Evolutionary conservation across 2,113 vertebrate genomes (phyloP), one percentile per base, ranked within the genome.

Genomic region (Pavo muticus): DNA sequence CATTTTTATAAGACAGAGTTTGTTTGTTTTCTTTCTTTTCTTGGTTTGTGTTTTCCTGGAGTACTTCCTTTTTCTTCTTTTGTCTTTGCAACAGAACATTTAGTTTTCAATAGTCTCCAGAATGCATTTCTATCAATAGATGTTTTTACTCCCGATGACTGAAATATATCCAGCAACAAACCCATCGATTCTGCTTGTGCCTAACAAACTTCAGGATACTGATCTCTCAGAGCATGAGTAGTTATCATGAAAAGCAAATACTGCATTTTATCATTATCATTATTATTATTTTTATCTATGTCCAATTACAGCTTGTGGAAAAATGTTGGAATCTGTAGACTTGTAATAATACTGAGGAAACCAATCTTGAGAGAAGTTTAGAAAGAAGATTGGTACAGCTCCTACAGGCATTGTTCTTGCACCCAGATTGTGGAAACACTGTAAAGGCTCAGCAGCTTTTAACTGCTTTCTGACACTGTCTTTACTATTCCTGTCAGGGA

Each of bases 361-460:
- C 14, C 9, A 3, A 61, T 64, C 32, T 56, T 19, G 8, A 32
- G 16, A 30, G 77, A 80, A 94, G 71, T 71, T 79, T 67, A 80
- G 45, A 83, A 73, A 85, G 47, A 29, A 74, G 11, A 16, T 2
- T 74, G 56, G 60, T 40, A 29, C n/a, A 37, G 40, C 59, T 65
- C 61, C 56, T 61, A 50, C 25, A 42, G 47, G 30, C 23, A 80
- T 44, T 73, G 39, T 77, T 61, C 40, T 61, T 61, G 35, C 32
- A 61, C 37, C 24, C 10, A 29, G 42, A 32, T 12, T 0, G 1
- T 56, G 77, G n/a, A 81, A 85, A 6, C 0, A 0, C 20, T 63
- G 19, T 39, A 67, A 87, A 71, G 56, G 59, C 30, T 54, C 50
- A 64, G 32, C 32, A 90, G n/a, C 14, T 77, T 91, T 85, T 91